Evolutionary conservation across 2,888 invertebrate genomes (phyloP), one percentile per base, ranked within the genome.

Genomic region (Acleris literana): DNA sequence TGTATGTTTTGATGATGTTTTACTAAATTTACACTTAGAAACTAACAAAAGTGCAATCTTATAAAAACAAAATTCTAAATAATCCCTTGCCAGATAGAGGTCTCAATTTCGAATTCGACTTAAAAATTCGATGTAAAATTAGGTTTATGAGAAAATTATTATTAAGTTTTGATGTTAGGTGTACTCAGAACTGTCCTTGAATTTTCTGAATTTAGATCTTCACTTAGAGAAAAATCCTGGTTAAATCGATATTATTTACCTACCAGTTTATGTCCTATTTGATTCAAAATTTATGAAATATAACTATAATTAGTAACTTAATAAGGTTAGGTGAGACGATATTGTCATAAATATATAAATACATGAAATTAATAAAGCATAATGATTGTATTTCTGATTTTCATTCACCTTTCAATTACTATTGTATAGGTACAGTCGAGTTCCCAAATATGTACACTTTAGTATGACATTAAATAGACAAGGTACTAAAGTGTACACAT

Each of bases 261-360:
- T 66, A 66, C 66, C 61, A 66, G 87, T 85, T 83, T 85, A 88
- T 92, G 89, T 92, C 92, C 88, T 91, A 88, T 91, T 39, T 89
- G 88, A 92, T 92, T 93, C 91, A 87, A 91, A 90, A 90, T 90
- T 92, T 90, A 92, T 88, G 87, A 86, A 90, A 85, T 88, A 89
- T 90, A 88, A 88, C 88, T 90, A 88, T 91, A 91, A 91, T 90
- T 91, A 92, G 92, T 90, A 91, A 91, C 87, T 86, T 90, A 87
- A 91, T 93, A 93, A 90, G 90, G 87, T 92, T 93, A 93, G 93
- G 88, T 88, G 93, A 93, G 93, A 93, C 92, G 92, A 90, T 93
- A 93, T 93, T 93, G 93, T 93, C 93, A 93, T 93, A 92, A 92
- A 93, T 93, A 93, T 93, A 93, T 93, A 93, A 93, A 93, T 93